Conservation (phyloP, 2,797 vertebrate species). For the Alauda arvensis region DNA sequence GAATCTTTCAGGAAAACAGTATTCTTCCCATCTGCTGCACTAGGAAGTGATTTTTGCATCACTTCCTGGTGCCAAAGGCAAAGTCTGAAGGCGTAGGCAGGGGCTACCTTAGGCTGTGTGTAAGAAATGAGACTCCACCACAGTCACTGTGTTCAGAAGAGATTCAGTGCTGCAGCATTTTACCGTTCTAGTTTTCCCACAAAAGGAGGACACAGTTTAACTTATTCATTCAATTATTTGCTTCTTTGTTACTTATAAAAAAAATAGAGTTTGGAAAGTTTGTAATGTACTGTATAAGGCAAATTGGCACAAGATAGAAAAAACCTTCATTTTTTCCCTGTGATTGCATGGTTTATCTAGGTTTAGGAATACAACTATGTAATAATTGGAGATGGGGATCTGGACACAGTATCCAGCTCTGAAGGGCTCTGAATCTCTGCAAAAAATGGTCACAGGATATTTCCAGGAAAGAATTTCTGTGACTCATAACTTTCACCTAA, state of each 20-base stretch:
- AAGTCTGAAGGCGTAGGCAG: neutral
- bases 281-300: neutral
- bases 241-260: neutral
- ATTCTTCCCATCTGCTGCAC: neutral
- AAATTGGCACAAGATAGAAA: neutral
- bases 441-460: neutral
- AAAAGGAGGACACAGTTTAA: neutral
- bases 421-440: neutral
- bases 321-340: fast-evolving
- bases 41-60: neutral
- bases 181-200: neutral
- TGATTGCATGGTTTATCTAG: neutral
- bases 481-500: neutral
- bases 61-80: neutral
- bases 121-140: neutral
- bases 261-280: neutral
- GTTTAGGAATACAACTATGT: neutral
- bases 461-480: neutral
- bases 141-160: neutral
- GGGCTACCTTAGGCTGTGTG: neutral
- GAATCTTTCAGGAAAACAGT: neutral
- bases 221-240: neutral
- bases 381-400: neutral
- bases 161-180: neutral
- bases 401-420: neutral